These are phyloP conservation scores for Platyrinchus mystaceus DNA, from an alignment of 2,797 vertebrate genomes.

Conservation along the genomic window DNA sequence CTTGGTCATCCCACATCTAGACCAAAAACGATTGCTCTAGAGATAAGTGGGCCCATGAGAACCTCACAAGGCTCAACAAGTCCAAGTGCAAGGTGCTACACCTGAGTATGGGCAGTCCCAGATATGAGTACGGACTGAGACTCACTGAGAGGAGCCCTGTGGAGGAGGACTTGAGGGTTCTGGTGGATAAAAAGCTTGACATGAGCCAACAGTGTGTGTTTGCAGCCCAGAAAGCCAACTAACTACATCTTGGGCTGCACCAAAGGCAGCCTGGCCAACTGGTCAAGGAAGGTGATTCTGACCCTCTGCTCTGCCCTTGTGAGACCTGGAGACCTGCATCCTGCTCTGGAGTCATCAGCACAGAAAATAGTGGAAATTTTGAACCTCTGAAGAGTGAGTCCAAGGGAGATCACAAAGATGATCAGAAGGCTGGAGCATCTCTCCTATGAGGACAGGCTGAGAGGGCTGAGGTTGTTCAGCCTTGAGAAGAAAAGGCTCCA, in stretches of 20 bases:
- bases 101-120: not conserved
- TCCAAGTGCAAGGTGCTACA: not conserved
- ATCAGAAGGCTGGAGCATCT: not conserved
- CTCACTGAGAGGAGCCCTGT: not conserved
- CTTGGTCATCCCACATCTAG: not conserved
- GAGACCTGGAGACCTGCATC: not conserved
- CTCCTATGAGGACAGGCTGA: not conserved
- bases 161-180: not conserved
- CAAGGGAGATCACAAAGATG: not conserved
- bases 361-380: not conserved
- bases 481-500: not conserved
- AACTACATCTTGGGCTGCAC: not conserved
- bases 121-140: not conserved
- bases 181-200: not conserved
- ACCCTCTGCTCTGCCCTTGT: not conserved
- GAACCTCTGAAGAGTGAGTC: not conserved
- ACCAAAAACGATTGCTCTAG: not conserved
- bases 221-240: not conserved
- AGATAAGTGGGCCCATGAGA: not conserved
- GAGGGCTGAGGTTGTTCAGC: not conserved
- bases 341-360: not conserved
- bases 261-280: not conserved
- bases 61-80: not conserved
- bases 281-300: no score
- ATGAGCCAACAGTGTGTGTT: not conserved